Evolutionary conservation across 2,888 invertebrate species (phyloP).

Genomic region (Eumacrocentrus americanus): DNA sequence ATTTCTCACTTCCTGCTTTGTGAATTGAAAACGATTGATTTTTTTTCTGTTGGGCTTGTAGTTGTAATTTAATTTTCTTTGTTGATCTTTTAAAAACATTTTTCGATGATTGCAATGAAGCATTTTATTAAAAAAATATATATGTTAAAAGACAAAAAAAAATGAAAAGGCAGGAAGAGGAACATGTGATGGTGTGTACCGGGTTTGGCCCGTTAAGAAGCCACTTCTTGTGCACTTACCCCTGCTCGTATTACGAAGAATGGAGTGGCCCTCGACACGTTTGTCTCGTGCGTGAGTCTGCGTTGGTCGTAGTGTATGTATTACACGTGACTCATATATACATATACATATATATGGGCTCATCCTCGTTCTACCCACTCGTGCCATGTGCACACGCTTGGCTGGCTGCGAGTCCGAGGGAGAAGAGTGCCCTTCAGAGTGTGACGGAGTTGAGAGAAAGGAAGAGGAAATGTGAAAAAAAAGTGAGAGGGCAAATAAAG

Average conservation of each 20-base stretch:
- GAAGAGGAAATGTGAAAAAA: not conserved
- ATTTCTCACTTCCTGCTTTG: not conserved
- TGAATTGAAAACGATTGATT: too few relatives aligned
- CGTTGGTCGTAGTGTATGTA: not conserved
- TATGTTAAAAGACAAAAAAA: too few relatives aligned
- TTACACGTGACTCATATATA: constrained; percentile 6
- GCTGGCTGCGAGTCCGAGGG: constrained; percentile 17
- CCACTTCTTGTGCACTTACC: constrained; percentile 18
- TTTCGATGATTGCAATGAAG: too few relatives aligned
- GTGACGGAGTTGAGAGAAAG: constrained; percentile 10
- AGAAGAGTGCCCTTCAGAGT: constrained; percentile 18
- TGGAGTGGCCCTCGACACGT: constrained; percentile 18
- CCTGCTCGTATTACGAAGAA: constrained; percentile 17
- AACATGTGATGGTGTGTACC: not conserved
- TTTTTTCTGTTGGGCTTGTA: too few relatives aligned
- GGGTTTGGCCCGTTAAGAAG: constrained; percentile 3
- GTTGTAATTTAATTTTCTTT: too few relatives aligned
- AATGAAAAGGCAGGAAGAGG: too few relatives aligned
- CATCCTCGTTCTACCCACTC: constrained; percentile 19
- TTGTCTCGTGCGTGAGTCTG: constrained; percentile 1
- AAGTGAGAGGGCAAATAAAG: constrained; percentile 15
- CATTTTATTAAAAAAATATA: too few relatives aligned
- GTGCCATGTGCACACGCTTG: constrained; percentile 17
- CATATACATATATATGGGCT: not conserved
- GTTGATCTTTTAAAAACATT: too few relatives aligned